A percentile compares a stretch with the other conserved stretches of the same genome.
Conservation (phyloP, 2,888 invertebrate species). For the Molorchus minor region DNA sequence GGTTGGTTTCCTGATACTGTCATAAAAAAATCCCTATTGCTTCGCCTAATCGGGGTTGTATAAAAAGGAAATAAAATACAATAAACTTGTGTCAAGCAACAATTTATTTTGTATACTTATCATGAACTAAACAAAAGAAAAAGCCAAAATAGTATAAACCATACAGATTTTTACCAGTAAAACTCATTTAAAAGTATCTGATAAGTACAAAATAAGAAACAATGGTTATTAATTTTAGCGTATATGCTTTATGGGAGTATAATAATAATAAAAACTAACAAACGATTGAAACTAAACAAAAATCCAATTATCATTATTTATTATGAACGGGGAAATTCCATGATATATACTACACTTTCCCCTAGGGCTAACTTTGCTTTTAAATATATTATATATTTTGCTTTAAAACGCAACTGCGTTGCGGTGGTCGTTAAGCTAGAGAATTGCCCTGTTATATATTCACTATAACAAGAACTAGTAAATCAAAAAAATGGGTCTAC, state of each 20-base stretch:
- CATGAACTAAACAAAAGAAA: slow-evolving; percentile 60
- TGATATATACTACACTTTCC: slow-evolving; percentile 1
- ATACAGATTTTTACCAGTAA: slow-evolving; percentile 41
- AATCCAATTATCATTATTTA: slow-evolving; percentile 16
- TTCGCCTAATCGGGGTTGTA: no score
- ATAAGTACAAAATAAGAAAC: slow-evolving; percentile 57
- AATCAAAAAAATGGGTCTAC: slow-evolving; percentile 49
- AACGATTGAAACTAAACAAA: slow-evolving; percentile 17
- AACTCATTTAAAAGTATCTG: slow-evolving; percentile 40
- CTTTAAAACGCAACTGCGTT: slow-evolving; percentile 27
- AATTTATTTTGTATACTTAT: slow-evolving; percentile 57
- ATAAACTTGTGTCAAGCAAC: slow-evolving; percentile 46
- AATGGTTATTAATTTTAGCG: slow-evolving; percentile 27
- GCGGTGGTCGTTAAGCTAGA: slow-evolving; percentile 56
- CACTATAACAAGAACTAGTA: slow-evolving; percentile 31
- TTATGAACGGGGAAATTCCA: slow-evolving; percentile 20
- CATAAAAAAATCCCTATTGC: no score
- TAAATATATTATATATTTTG: slow-evolving; percentile 35
- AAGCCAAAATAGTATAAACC: slow-evolving; percentile 48
- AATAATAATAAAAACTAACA: slow-evolving; percentile 30
- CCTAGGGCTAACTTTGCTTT: slow-evolving; percentile 41
- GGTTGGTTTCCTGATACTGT: no score
- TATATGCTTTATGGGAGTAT: slow-evolving; percentile 1
- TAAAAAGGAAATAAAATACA: no score
- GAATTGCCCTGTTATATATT: slow-evolving; percentile 61